Evolutionary conservation across 1,140 invertebrate species (phyloP).

Genomic region (Eciton burchellii): DNA sequence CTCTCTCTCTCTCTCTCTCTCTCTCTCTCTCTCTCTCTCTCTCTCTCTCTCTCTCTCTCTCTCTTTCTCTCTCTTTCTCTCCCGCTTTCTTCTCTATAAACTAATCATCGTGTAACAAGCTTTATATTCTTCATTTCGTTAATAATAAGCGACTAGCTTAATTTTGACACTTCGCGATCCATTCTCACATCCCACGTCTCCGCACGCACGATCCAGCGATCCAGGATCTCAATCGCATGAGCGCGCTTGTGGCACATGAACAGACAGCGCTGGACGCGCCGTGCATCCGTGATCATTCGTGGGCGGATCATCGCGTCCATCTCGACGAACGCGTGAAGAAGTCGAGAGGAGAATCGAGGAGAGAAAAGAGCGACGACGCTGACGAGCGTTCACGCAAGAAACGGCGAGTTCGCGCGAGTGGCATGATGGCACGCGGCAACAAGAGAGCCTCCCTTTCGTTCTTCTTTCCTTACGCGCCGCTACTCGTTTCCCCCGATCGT

Average conservation of each 20-base stretch:
- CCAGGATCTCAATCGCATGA: slow-evolving; percentile 37
- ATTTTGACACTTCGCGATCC: slow-evolving; percentile 81
- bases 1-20: too few species aligned
- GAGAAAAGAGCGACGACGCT: slow-evolving; percentile 30
- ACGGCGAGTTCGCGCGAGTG: slow-evolving; percentile 8
- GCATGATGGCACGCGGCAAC: not conserved
- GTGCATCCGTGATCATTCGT: slow-evolving; percentile 33
- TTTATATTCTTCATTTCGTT: slow-evolving; percentile 76
- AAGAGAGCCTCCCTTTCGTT: slow-evolving; percentile 37
- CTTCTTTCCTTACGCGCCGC: slow-evolving; percentile 13
- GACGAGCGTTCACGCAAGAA: not conserved
- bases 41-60: slow-evolving; percentile 38
- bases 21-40: not conserved
- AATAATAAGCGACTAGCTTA: slow-evolving; percentile 81
- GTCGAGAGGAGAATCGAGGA: slow-evolving; percentile 46
- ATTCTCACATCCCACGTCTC: slow-evolving; percentile 15
- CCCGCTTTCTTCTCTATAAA: slow-evolving; percentile 64
- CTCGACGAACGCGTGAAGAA: slow-evolving; percentile 51
- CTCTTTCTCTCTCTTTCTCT: not conserved
- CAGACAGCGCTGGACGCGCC: slow-evolving; percentile 33
- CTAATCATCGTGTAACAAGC: slow-evolving; percentile 78
- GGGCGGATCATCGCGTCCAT: slow-evolving; percentile 12
- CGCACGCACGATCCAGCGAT: slow-evolving; percentile 14
- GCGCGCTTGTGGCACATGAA: slow-evolving; percentile 70
- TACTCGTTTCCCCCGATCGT: not conserved